A percentile compares a stretch with the other conserved stretches of the same genome.
These are phyloP conservation scores for Drosophila mettleri DNA, from an alignment of 2,888 invertebrate species.

Conservation along the genomic window DNA sequence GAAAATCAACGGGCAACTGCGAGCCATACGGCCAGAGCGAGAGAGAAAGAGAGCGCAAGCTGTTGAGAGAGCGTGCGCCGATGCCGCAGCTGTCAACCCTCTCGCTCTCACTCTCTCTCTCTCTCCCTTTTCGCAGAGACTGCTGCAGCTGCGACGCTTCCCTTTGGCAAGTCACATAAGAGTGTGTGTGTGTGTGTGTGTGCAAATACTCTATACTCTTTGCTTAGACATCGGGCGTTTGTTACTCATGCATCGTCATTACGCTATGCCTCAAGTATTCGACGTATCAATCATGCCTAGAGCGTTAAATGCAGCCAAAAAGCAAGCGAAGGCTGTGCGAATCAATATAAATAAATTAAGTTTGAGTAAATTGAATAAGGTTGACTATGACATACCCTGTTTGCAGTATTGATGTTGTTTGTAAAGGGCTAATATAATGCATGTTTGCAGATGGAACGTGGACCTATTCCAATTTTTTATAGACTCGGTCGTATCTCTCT, in stretches of 20 bases:
- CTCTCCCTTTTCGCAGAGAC: slow-evolving; percentile 9
- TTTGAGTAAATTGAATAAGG: no score
- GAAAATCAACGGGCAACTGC: slow-evolving; percentile 66
- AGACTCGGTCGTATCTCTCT: background rate
- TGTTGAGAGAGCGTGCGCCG: slow-evolving; percentile 53
- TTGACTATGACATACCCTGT: slow-evolving; percentile 6
- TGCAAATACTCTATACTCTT: slow-evolving; percentile 29
- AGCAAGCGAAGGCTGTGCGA: slow-evolving; percentile 1
- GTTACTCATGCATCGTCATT: slow-evolving; percentile 56
- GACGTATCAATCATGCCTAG: slow-evolving; percentile 27
- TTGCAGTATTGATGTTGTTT: no score
- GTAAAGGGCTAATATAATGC: background rate
- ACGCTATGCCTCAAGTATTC: slow-evolving; percentile 42
- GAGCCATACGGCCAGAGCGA: slow-evolving; percentile 9
- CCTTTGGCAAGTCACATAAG: slow-evolving; percentile 8
- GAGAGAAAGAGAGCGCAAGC: slow-evolving; percentile 15
- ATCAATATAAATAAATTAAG: slow-evolving; percentile 13
- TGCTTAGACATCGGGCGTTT: slow-evolving; percentile 19
- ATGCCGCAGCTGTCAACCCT: slow-evolving; percentile 36
- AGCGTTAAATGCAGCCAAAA: slow-evolving; percentile 39
- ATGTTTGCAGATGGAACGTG: no score
- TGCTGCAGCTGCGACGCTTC: slow-evolving; percentile 51
- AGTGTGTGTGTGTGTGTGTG: background rate
- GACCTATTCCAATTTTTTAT: background rate
- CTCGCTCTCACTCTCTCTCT: slow-evolving; percentile 1